Base-by-base conservation (phyloP, 53 echinoderm and acorn worm genomes). In the Luidia sarsii region DNA sequence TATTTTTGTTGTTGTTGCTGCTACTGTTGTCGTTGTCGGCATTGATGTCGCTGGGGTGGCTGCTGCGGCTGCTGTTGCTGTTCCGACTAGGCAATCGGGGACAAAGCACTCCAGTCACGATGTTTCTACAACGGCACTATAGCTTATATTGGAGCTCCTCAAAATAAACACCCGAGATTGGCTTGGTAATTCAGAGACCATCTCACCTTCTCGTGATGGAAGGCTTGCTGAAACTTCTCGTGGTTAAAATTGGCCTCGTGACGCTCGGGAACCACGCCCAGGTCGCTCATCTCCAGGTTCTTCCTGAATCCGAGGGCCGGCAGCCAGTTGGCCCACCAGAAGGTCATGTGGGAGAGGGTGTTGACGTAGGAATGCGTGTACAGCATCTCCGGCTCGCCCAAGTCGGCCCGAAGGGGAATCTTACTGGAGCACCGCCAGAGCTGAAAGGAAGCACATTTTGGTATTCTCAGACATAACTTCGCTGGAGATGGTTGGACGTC, bases 271-370 rank as follows among this genome's bases (percentile, higher is more conserved):
- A 87, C 39, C 19, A 36, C 55, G 21, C 87, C 87, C 37, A 87
- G 49, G 51, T 81, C 70, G 0, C 48, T 15, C 10, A 80, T 50
- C 30, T 87, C 81, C 34, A 87, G 50, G 48, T 53, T 61, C 31
- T 80, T 57, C 38, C 70, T 87, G 62, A 61, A 87, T 0, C 87
- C 87, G n/a, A 33, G 29, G 2, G 35, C 51, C 25, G 69, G 51
- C 5, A 87, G 33, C 87, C 87, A 87, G 50, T 87, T 81, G 48
- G 71, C 28, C 87, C 87, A 87, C 50, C 61, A 62, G 70, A 48
- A 82, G 20, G 81, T 81, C 22, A 87, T 30, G 0, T 68, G 14
- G 0, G 87, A 81, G 1, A 57, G 48, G 3, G 81, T 15, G 29
- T n/a, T 50, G 32, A 56, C 30, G 52, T 81, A 71, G 28, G 60